Base-by-base conservation (phyloP, 2,888 invertebrate genomes). In the Autographa pulchrina region DNA sequence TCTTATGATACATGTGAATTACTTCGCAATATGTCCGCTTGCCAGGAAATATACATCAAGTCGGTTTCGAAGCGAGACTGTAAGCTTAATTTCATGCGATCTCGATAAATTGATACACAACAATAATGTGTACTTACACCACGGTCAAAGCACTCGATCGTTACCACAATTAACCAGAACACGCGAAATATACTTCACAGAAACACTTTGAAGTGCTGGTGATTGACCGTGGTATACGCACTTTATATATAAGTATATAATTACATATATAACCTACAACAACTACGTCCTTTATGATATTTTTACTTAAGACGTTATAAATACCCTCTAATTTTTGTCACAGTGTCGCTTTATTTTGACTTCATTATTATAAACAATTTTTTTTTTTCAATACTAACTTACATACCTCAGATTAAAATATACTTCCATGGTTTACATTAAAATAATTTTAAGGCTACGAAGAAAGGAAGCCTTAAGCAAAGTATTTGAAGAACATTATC, bases 271-370 rank as follows among this genome's bases (percentile, higher is more conserved):
- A 85, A 63, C 87, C 94, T 95, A 95, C 92, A 92, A 93, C 92
- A 94, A 92, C 91, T 92, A 94, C 94, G 91, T 92, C 93, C 86
- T 91, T 92, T 91, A 92, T 94, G 94, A 94, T 95, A 95, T 93
- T 91, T 91, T 92, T 86, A 84, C 83, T 92, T 91, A 91, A 92
- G 94, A 94, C 94, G 92, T 88, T 79, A 78, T 91, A 87, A 86
- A 91, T 94, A 94, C 90, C 91, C 90, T 93, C 96, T 96, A 96
- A 94, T 92, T 88, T 88, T 96, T 95, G 91, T 96, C 96, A 96
- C 96, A 96, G 96, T 94, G 89, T 93, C 93, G 96, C 96, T 96
- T 96, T 93, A 95, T 94, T 94, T 95, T 96, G 96, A 96, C 96
- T 94, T 93, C 86, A 88, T 92, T 93, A 93, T 90, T 91, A 94